Evolutionary conservation across 2,113 vertebrate species (phyloP), one percentile per base, ranked within the genome.

Genomic region (Limnothrissa miodon): DNA sequence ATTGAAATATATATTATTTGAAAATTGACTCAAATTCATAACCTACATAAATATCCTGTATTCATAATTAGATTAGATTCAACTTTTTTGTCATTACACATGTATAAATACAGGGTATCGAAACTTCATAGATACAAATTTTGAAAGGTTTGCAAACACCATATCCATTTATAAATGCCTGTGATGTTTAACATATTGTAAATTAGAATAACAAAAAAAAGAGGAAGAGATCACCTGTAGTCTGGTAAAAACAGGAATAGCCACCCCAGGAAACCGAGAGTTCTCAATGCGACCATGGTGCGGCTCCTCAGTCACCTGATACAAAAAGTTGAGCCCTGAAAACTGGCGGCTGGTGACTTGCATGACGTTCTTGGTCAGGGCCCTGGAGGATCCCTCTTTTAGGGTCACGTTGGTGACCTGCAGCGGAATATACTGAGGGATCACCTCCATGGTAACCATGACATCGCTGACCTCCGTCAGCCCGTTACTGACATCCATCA

Each of bases 221-320:
- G 25, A 82, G 0, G 23, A 44, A 5, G 9, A 82, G 45, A 80
- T 86, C 4, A 97, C 97, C 96, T 99, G 95, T 70, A 95, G 95
- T 86, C 92, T 94, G 45, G 92, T 97, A 93, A 98, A 97, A 33
- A 90, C 93, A 6, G 87, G 90, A 82, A 97, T 91, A n/a, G 93
- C 92, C 81, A 93, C 87, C 85, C 94, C 95, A 80, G 95, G 96
- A 86, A 94, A 91, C 85, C 29, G 88, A 78, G 90, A 93, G 84
- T 96, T 95, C 93, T 95, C 94, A 89, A 98, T 10, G 88, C 91
- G 94, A 0, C 96, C 95, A 5, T 96, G 91, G 80, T 92, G 94
- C 0, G 96, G 97, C 36, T 92, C 92, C 42, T 93, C 89, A 2
- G 91, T 86, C 83, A 98, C 90, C 89, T 94, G 80, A 89, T 96